Percentiles rank a stretch among this genome's conserved stretches.
Conservation (phyloP, 2,113 vertebrate genomes). For the Sphaerodactylus townsendi region DNA sequence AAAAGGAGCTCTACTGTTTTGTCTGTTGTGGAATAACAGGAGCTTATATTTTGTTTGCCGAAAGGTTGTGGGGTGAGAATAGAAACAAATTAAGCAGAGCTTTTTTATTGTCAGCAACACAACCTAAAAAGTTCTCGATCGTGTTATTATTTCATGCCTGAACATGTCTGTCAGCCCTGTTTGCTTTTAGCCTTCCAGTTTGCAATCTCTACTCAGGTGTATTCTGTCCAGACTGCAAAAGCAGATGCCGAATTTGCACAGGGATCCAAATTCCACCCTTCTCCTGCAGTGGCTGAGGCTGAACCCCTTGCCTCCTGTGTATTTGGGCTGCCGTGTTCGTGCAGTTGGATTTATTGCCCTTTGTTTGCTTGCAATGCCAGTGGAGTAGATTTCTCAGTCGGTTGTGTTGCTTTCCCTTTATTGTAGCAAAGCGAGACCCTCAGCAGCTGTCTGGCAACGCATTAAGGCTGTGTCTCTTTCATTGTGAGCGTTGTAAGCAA, state of each 20-base stretch:
- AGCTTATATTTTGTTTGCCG: background rate
- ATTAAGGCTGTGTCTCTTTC: conserved; percentile 5
- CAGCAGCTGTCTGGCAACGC: conserved; percentile 5
- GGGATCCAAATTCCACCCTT: conserved; percentile 13
- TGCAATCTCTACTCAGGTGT: background rate
- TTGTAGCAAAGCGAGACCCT: background rate
- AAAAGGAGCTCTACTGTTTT: conserved; percentile 59
- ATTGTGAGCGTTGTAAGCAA: too few species aligned
- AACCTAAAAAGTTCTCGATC: background rate
- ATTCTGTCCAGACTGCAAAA: background rate
- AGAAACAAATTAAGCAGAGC: background rate
- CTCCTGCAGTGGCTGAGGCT: conserved; percentile 5
- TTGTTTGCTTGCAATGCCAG: background rate
- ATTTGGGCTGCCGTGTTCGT: conserved; percentile 7
- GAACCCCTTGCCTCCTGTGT: conserved; percentile 18
- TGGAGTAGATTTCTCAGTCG: background rate
- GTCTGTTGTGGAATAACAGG: conserved; percentile 35
- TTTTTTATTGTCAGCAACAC: background rate
- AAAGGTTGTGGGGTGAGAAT: background rate
- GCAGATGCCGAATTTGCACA: background rate
- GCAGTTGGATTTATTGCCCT: conserved; percentile 24
- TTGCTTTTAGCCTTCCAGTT: background rate
- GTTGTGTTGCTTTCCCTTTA: background rate
- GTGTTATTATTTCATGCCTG: background rate
- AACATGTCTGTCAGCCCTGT: background rate